Evolutionary conservation across 2,888 invertebrate genomes (phyloP), one percentile per base, ranked within the genome.

Genomic region (Drosophila mimetica): DNA sequence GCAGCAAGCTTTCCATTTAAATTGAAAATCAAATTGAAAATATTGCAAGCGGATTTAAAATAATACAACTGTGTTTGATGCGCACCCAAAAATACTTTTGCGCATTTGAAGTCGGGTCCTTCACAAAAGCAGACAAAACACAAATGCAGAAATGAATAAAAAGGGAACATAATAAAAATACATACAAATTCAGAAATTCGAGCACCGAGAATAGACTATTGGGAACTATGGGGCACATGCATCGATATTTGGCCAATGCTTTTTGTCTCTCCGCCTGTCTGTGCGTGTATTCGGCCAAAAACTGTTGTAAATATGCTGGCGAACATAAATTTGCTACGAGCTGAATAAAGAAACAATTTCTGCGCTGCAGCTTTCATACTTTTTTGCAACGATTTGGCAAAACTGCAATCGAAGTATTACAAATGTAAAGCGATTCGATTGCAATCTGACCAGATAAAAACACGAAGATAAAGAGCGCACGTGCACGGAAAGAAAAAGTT

Each of bases 11-110:
- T 80, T 73, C 63, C 74, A 72, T 73, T 71, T 69, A 78, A 76
- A 82, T 82, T 73, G 79, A 74, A 86, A 75, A 78, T 74, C 72
- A 76, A 80, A 84, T 81, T 81, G 85, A 84, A 76, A 86, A 81
- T 87, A 85, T 79, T 84, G 87, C 75, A 84, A 86, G 75, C 72
- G 82, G 82, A 84, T 84, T 83, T 85, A 81, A 85, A 85, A 81
- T 85, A 84, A 81, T 85, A 71, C 67, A 73, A 77, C 50, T 72
- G 71, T 64, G 75, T 78, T 76, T 69, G 55, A 61, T 73, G 73
- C 67, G 70, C 71, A 75, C 70, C 70, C 80, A 77, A 81, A 77
- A 81, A 72, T 75, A 67, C 67, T 76, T 81, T 74, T 71, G 74
- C 64, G 74, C 74, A 74, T 75, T 86, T 83, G 70, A 73, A 77